These are phyloP conservation scores for Petrocephalus zakoni DNA, from an alignment of 2,113 vertebrate species.

Conservation along the genomic window DNA sequence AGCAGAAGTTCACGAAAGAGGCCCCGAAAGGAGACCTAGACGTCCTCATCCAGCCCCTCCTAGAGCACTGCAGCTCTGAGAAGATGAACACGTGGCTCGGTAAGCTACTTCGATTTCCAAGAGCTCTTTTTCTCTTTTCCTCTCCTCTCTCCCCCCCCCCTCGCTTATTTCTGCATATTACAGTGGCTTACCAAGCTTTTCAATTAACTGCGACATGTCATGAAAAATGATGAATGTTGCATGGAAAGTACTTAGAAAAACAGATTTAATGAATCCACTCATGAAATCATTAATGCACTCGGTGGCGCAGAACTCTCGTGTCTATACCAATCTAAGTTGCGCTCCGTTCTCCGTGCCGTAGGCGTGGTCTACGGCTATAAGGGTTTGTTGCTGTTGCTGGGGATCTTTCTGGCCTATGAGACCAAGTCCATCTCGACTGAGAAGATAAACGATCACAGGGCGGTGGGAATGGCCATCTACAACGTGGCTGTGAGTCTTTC, in stretches of 20 bases:
- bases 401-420: constrained; percentile 90
- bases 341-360: constrained; percentile 35
- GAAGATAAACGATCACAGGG: constrained; percentile 87
- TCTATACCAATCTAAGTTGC: too few relatives aligned
- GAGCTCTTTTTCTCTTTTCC: background rate
- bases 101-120: constrained; percentile 38
- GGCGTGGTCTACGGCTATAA: constrained; percentile 93
- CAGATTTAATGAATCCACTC: constrained; percentile 1
- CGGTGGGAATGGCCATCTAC: constrained; percentile 88
- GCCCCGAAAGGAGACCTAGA: constrained; percentile 79
- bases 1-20: constrained; percentile 81
- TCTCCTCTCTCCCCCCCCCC: background rate
- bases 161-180: constrained; percentile 19
- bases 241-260: background rate
- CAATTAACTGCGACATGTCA: background rate
- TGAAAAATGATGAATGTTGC: background rate
- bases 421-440: constrained; percentile 90
- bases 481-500: constrained; percentile 70
- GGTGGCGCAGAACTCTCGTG: background rate
- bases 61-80: constrained; percentile 89
- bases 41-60: constrained; percentile 81
- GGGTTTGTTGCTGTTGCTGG: constrained; percentile 79
- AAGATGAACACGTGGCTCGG: constrained; percentile 97
- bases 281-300: background rate
- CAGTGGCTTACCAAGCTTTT: background rate